Evolutionary conservation across 2,888 invertebrate species (phyloP).

Genomic region (Oxyteleia sp.): DNA sequence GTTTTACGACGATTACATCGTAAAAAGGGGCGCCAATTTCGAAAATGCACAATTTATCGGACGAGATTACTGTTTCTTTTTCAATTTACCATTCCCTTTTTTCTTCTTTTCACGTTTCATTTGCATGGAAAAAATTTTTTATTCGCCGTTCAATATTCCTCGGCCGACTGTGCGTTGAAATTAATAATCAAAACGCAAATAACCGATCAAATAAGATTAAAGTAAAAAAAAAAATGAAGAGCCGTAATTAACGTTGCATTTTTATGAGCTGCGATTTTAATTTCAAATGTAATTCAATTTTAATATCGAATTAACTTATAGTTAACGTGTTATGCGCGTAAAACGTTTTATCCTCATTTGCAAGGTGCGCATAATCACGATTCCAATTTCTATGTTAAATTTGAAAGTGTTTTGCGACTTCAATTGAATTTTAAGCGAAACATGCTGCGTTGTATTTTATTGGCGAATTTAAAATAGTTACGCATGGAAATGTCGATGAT

Average conservation of each 20-base stretch:
- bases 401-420: slow-evolving; percentile 39
- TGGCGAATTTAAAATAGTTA: slow-evolving; percentile 24
- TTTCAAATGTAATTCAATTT: slow-evolving; percentile 51
- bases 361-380: slow-evolving; percentile 48
- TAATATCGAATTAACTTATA: slow-evolving; percentile 54
- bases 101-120: background rate
- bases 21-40: slow-evolving; percentile 43
- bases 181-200: slow-evolving; percentile 11
- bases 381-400: slow-evolving; percentile 60
- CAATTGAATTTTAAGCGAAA: slow-evolving; percentile 33
- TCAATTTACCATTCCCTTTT: background rate
- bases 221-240: slow-evolving; percentile 1
- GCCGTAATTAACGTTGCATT: slow-evolving; percentile 42
- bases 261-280: slow-evolving; percentile 40
- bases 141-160: background rate
- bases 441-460: slow-evolving; percentile 39
- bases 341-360: slow-evolving; percentile 46
- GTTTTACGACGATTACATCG: slow-evolving; percentile 43
- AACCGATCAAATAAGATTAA: slow-evolving; percentile 13
- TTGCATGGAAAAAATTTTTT: background rate
- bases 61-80: background rate
- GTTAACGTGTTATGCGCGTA: slow-evolving; percentile 46
- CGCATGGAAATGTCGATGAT: background rate
- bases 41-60: slow-evolving; percentile 38
- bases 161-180: background rate